phyloP scores from a whole-genome alignment of 2,888 invertebrate species.

The Cerastoderma edule region DNA sequence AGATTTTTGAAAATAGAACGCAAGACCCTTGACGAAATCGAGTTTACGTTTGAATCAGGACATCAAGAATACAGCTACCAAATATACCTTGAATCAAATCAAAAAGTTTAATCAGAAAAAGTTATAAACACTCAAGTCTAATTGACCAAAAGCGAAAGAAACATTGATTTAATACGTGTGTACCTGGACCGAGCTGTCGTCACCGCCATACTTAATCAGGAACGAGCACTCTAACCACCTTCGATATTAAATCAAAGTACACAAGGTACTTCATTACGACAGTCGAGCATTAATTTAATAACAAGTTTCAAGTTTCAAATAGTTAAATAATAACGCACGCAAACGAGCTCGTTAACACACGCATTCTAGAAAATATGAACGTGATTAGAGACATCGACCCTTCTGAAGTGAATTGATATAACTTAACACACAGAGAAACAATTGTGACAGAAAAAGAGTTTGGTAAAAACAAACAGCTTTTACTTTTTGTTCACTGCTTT shows the following conservation, averaged over 20 bases:
- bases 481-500: too few relatives aligned
- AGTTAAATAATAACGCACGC: too few relatives aligned
- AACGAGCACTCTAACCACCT: slow-evolving; percentile 12
- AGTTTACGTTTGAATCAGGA: not conserved
- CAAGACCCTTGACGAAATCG: not conserved
- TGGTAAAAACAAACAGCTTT: too few relatives aligned
- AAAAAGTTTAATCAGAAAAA: not conserved
- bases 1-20: not conserved
- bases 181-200: slow-evolving; percentile 47
- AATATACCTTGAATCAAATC: too few relatives aligned
- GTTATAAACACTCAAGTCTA: not conserved
- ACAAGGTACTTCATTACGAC: not conserved
- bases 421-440: not conserved
- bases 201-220: slow-evolving; percentile 48
- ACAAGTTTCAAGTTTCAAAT: not conserved
- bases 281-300: not conserved
- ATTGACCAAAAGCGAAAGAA: not conserved
- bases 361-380: not conserved
- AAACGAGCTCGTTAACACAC: not conserved
- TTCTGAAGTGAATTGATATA: not conserved
- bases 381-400: not conserved
- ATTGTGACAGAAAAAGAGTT: not conserved
- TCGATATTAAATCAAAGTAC: slow-evolving; percentile 9
- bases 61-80: not conserved
- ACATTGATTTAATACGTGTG: not conserved